These are phyloP conservation scores for Lagopus muta DNA, from an alignment of 2,113 vertebrate genomes.

Conservation along the genomic window DNA sequence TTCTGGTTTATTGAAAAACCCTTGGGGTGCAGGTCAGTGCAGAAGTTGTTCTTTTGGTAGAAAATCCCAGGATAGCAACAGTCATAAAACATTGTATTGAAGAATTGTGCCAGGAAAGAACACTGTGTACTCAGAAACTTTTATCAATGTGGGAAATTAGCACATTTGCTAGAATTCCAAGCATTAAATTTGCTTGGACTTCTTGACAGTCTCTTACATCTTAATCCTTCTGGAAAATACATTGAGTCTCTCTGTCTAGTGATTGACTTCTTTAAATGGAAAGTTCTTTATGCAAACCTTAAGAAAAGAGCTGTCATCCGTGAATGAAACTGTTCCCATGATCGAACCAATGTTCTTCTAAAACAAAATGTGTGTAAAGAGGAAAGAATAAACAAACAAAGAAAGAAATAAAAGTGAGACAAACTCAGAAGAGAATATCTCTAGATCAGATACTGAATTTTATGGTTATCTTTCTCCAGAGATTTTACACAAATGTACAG, in stretches of 20 bases:
- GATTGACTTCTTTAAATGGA: not conserved
- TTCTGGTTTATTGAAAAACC: slow-evolving; percentile 34
- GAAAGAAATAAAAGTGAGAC: not conserved
- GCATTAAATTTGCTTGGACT: not conserved
- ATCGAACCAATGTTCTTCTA: not conserved
- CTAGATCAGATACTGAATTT: not conserved
- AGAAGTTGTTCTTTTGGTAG: not conserved
- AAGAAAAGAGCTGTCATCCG: not conserved
- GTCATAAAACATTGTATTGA: not conserved
- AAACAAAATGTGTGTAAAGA: rapidly evolving
- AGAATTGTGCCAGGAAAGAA: not conserved
- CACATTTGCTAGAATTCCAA: not conserved
- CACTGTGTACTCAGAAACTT: not conserved
- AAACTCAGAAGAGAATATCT: not conserved
- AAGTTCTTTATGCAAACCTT: not conserved
- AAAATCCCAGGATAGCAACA: not conserved
- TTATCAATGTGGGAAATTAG: rapidly evolving
- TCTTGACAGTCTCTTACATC: rapidly evolving
- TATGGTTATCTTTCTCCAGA: not conserved
- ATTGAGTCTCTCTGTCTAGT: not conserved
- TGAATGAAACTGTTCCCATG: not conserved
- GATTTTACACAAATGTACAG: not conserved
- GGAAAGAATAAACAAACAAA: not conserved
- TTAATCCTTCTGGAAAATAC: not conserved
- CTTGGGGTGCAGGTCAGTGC: not conserved